Evolutionary conservation across 2,888 invertebrate species (phyloP), one percentile per base, ranked within the genome.

Genomic region (Auanema freiburgensis): DNA sequence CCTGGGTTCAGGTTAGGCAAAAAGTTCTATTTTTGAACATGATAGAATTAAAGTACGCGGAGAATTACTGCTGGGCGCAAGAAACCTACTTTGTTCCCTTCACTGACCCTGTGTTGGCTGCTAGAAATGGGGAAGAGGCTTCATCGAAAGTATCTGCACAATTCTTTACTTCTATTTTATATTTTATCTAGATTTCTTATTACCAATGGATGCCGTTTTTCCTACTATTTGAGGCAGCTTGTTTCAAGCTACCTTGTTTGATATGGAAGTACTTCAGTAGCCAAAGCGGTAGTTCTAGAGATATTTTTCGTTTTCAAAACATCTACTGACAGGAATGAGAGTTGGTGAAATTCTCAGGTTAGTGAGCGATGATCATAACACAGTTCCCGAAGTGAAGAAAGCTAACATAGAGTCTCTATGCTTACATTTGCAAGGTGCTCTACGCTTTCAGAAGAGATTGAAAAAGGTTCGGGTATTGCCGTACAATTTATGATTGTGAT

Each of bases 181-280:
- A 18, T 0, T 5, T 21, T 59, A 14, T 58, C 12, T 23, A 71
- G 72, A 63, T 75, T 12, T 73, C 74, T 2, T 78, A 76, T 49
- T 78, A 77, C 54, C 78, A 78, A 58, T 77, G 77, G 77, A 74
- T 77, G 73, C 73, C 81, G 6, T 81, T 81, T 62, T 81, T 81
- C 58, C 57, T 81, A 16, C 65, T 81, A 1, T 81, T 81, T 56
- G 78, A 80, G 57, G 81, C 81, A 1, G 77, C 74, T 8, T 81
- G 81, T 54, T 81, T 81, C 63, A 74, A 77, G 23, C 24, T 80
- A 6, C 81, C 81, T 1, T 78, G 81, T 12, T 66, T 81, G 52
- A 79, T 81, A 23, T 81, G 81, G 81, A 81, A 80, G 46, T 81
- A 81, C 64, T 81, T 81, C 42, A 79, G 79, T 3, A 73, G 72